Conservation (phyloP, 30 jellyfish, hydroid and myxozoan species). For the Nemopilema nomurai region DNA sequence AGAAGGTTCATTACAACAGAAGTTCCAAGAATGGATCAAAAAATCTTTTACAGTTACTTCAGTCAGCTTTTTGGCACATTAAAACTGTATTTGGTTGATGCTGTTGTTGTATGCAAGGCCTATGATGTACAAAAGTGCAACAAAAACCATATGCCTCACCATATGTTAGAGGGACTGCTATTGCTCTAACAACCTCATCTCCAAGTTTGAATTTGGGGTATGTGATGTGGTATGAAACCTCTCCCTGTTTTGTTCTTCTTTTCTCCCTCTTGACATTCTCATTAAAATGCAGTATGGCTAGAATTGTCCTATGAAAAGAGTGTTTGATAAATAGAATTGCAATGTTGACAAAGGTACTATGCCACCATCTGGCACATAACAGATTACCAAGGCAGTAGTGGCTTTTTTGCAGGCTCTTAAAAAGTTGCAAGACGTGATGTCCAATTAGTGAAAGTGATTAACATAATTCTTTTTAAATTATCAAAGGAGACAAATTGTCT, state of each 20-base stretch:
- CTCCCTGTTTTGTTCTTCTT: conserved; percentile 3
- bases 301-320: conserved; percentile 12
- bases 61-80: neutral
- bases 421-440: too few relatives aligned
- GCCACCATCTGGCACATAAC: conserved; percentile 23
- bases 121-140: neutral
- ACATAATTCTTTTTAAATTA: too few relatives aligned
- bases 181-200: conserved; percentile 10
- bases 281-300: conserved; percentile 12
- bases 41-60: neutral
- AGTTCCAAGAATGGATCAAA: neutral
- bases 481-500: too few relatives aligned
- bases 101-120: neutral
- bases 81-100: neutral
- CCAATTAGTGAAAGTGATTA: too few relatives aligned
- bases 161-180: conserved; percentile 25
- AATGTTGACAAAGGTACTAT: conserved; percentile 19
- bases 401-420: neutral
- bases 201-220: conserved; percentile 15
- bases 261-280: conserved; percentile 15
- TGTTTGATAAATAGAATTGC: conserved; percentile 15
- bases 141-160: conserved; percentile 7
- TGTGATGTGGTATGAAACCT: conserved; percentile 2
- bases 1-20: conserved; percentile 8
- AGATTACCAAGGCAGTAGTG: conserved; percentile 6